Conservation (phyloP, 2,113 vertebrate genomes). For the Pyxicephalus adspersus region DNA sequence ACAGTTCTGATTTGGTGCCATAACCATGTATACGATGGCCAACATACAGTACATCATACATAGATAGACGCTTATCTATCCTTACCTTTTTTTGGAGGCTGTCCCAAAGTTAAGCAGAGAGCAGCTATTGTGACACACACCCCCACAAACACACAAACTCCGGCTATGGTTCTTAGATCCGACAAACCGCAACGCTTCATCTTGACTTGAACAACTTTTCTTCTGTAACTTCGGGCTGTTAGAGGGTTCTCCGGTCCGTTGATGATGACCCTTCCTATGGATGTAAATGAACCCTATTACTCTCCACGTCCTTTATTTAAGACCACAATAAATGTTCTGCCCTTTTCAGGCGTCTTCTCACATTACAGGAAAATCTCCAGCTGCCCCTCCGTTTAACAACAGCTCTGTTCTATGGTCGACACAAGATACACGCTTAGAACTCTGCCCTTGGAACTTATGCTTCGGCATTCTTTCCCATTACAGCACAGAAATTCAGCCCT, state of each 20-base stretch:
- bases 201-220: background rate
- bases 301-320: conserved; percentile 13
- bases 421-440: background rate
- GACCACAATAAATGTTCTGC: conserved; percentile 18
- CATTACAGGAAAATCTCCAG: conserved; percentile 3
- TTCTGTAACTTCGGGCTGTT: too few species aligned
- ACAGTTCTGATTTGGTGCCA: too few species aligned
- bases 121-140: conserved; percentile 33
- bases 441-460: conserved; percentile 37
- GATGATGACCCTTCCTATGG: background rate
- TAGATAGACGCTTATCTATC: too few species aligned
- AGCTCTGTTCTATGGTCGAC: background rate
- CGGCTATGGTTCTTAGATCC: conserved; percentile 14
- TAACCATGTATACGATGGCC: too few species aligned
- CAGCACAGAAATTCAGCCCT: conserved; percentile 3
- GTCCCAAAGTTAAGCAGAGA: conserved; percentile 27
- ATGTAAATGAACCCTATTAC: background rate
- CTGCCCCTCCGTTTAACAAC: background rate
- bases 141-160: conserved; percentile 22
- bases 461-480: conserved; percentile 1
- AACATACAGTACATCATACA: too few species aligned
- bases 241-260: background rate
- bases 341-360: conserved; percentile 16
- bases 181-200: conserved; percentile 31
- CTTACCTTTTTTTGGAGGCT: conserved; percentile 33